phyloP scores from a whole-genome alignment of 2,113 vertebrate genomes.

The Nothocercus julius region DNA sequence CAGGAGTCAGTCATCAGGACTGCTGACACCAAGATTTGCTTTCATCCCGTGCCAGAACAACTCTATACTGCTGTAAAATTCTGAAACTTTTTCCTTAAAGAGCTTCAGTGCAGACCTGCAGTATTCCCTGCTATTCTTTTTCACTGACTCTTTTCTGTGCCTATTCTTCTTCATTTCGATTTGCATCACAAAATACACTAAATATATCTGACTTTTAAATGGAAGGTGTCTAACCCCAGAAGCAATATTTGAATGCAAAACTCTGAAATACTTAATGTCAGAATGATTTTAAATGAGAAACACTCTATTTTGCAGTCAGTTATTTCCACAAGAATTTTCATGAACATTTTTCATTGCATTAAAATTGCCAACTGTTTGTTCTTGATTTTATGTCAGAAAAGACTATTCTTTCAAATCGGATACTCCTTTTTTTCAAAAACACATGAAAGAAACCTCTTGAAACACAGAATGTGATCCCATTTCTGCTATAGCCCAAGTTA shows the following conservation, averaged over 20 bases:
- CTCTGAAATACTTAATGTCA: neutral
- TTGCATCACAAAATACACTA: neutral
- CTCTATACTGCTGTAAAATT: neutral
- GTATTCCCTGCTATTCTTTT: neutral
- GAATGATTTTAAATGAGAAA: neutral
- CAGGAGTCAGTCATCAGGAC: constrained; percentile 6
- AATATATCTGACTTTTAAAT: neutral
- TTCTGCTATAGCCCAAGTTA: neutral
- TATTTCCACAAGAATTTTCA: neutral
- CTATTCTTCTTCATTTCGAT: neutral
- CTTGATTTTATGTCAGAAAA: neutral
- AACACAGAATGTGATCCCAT: neutral
- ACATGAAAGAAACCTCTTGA: neutral
- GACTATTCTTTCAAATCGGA: neutral
- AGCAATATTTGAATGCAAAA: neutral
- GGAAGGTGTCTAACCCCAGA: neutral
- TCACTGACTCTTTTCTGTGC: neutral
- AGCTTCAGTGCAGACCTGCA: neutral
- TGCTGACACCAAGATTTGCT: neutral
- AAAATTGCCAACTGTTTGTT: neutral
- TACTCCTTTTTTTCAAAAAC: neutral
- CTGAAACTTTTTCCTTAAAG: constrained; percentile 10
- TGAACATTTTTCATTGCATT: neutral
- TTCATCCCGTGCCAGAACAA: constrained; percentile 24
- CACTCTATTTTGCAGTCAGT: neutral